Evolutionary conservation across 2,113 vertebrate genomes (phyloP).

Genomic region (Petromus typicus): DNA sequence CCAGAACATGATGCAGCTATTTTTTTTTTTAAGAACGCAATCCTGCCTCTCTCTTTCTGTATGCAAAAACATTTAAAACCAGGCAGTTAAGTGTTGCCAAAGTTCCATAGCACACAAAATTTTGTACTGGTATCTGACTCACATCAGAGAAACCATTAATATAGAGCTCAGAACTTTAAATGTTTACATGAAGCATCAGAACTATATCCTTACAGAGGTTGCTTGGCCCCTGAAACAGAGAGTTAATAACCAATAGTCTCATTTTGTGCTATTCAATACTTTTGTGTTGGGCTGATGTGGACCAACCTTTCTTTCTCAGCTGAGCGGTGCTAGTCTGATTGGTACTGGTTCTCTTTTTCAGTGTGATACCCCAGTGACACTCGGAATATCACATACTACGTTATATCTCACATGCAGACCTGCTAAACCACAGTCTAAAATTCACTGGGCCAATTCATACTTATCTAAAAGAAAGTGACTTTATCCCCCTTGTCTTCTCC

Average conservation of each 20-base stretch:
- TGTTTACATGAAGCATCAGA: not conserved
- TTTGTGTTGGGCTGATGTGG: not conserved
- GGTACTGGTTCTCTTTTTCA: not conserved
- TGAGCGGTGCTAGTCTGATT: not conserved
- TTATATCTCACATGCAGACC: not conserved
- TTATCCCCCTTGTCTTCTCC: not conserved
- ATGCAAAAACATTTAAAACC: not conserved
- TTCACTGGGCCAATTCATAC: not conserved
- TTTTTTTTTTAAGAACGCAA: not conserved
- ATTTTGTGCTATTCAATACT: not conserved
- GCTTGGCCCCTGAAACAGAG: not conserved
- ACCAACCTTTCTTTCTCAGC: not conserved
- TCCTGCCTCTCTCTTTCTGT: rapidly evolving
- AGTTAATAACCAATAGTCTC: not conserved
- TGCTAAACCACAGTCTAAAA: not conserved
- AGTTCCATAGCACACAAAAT: not conserved
- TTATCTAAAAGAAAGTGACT: not conserved
- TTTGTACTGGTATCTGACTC: too few relatives aligned
- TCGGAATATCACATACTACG: not conserved
- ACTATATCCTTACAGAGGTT: not conserved
- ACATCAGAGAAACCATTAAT: not conserved
- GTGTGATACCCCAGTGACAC: not conserved
- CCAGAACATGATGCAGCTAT: not conserved
- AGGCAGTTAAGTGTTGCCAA: not conserved
- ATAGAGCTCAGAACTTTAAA: not conserved